Conservation (phyloP, 2,888 invertebrate genomes). For the Parnassius smintheus region DNA sequence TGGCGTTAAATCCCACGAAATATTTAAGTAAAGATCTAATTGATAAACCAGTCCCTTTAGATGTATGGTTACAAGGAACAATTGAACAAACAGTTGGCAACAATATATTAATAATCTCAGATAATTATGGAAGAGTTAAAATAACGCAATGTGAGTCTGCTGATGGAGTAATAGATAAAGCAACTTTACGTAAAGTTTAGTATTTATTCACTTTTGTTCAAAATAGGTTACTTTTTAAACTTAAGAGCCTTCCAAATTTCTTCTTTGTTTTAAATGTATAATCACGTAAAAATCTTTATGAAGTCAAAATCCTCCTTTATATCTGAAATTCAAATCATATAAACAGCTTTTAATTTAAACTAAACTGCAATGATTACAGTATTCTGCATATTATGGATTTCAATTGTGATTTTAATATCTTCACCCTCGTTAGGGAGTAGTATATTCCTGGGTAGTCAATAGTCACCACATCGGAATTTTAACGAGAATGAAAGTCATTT, state of each 20-base stretch:
- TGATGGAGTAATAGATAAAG: constrained; percentile 62
- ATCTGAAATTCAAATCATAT: no score
- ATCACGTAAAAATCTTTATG: no score
- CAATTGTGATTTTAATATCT: no score
- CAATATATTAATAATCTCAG: constrained; percentile 69
- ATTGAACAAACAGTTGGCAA: constrained; percentile 69
- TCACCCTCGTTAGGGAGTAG: no score
- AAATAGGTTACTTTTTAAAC: neutral
- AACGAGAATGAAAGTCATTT: no score
- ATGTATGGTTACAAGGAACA: constrained; percentile 75
- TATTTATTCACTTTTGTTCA: neutral
- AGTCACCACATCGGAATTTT: no score
- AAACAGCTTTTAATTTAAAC: no score
- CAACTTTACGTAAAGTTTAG: constrained; percentile 61
- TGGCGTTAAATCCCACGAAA: constrained; percentile 59
- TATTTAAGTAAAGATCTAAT: constrained; percentile 61
- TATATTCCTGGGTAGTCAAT: no score
- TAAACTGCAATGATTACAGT: no score
- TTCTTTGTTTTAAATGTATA: no score
- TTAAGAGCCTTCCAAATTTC: neutral
- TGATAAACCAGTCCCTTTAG: constrained; percentile 55
- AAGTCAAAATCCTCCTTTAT: no score
- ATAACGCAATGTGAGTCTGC: constrained; percentile 68
- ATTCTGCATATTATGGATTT: no score
- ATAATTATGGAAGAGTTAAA: constrained; percentile 63